A percentile compares a stretch with the other conserved stretches of the same genome.
phyloP scores from a whole-genome alignment of 2,113 vertebrate genomes.

The Carettochelys insculpta region DNA sequence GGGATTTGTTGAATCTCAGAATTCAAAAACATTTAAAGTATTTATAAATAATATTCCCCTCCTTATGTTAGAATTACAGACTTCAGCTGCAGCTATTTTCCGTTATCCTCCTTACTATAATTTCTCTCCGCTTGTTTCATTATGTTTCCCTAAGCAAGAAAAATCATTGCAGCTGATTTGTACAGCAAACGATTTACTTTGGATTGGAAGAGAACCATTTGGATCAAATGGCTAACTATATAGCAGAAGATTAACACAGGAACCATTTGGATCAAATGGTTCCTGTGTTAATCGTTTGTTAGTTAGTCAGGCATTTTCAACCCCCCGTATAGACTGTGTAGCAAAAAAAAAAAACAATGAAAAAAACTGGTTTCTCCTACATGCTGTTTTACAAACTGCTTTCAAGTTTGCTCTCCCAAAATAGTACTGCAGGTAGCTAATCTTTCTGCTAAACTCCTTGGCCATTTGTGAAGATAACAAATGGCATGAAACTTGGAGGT shows the following conservation, averaged over 20 bases:
- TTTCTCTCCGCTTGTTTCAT: neutral
- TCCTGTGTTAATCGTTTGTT: neutral
- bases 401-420: neutral
- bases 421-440: neutral
- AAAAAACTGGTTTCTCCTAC: neutral
- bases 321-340: neutral
- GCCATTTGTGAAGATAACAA: neutral
- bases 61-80: constrained; percentile 9
- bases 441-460: neutral
- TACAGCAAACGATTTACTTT: neutral
- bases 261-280: too few species aligned
- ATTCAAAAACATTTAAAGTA: constrained; percentile 27
- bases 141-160: neutral
- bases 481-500: neutral
- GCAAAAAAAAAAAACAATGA: neutral
- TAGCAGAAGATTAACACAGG: too few species aligned
- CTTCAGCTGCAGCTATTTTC: neutral
- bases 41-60: constrained; percentile 18
- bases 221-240: too few species aligned
- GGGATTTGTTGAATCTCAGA: neutral
- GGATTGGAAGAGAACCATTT: neutral
- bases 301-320: neutral
- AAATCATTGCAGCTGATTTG: neutral
- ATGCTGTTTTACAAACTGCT: neutral
- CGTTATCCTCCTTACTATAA: neutral